Percentiles rank a stretch among this genome's conserved stretches.
Evolutionary conservation across 35 echinoderm and acorn worm genomes (phyloP).

Genomic region (Ophiothrix spiculata): DNA sequence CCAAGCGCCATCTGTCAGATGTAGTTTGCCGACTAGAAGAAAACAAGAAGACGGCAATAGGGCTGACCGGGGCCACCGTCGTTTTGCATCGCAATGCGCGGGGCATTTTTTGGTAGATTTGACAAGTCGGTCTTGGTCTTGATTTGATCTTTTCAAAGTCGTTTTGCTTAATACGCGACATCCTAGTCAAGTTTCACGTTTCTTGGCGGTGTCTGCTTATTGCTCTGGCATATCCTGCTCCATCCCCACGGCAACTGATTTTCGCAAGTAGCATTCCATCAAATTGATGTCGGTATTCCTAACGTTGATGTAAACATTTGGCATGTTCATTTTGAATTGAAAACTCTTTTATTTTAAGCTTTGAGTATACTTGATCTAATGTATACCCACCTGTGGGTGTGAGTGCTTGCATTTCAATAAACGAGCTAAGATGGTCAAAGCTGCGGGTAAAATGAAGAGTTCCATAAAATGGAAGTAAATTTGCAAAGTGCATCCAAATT

Average conservation of each 20-base stretch:
- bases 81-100: neutral
- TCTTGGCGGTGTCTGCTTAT: neutral
- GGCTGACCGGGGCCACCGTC: slow-evolving; percentile 1
- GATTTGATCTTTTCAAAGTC: slow-evolving; percentile 16
- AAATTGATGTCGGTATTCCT: neutral
- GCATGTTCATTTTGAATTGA: slow-evolving; percentile 13
- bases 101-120: slow-evolving; percentile 15
- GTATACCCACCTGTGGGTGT: no score
- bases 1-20: slow-evolving; percentile 7
- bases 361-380: neutral
- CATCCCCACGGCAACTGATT: neutral
- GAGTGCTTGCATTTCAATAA: neutral
- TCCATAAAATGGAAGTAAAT: neutral
- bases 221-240: slow-evolving; percentile 7
- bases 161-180: slow-evolving; percentile 1
- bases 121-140: slow-evolving; percentile 2
- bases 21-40: slow-evolving; percentile 1
- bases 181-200: neutral
- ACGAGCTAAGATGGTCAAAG: neutral
- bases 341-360: neutral
- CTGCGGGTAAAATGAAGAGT: neutral
- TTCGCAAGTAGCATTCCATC: slow-evolving; percentile 8
- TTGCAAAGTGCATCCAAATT: neutral
- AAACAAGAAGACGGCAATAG: neutral
- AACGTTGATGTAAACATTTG: slow-evolving; percentile 13